Evolutionary conservation across 1,140 invertebrate genomes (phyloP).

Genomic region (Trichonephila clavipes): DNA sequence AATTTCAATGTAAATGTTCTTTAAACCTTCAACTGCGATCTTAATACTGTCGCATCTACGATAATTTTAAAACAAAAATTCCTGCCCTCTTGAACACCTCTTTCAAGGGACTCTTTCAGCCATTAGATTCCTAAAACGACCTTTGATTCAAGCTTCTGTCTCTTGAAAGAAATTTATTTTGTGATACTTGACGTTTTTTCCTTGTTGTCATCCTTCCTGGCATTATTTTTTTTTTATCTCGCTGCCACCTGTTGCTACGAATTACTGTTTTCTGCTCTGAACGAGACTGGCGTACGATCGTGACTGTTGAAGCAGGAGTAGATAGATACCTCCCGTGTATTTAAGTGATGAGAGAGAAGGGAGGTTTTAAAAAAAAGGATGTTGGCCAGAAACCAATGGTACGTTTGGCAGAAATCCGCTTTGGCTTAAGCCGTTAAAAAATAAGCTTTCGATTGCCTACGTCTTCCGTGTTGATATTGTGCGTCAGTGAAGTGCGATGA

Average conservation of each 20-base stretch:
- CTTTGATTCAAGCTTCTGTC: neutral
- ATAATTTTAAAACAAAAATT: too few species aligned
- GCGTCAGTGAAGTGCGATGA: constrained; percentile 17
- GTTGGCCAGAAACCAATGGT: neutral
- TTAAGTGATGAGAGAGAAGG: neutral
- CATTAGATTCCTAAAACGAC: neutral
- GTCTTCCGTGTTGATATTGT: constrained; percentile 17
- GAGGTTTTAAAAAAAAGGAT: neutral
- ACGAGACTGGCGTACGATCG: neutral
- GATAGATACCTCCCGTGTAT: neutral
- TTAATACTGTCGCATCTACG: too few species aligned
- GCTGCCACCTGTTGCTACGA: neutral
- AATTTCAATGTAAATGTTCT: too few species aligned
- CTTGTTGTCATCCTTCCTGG: neutral
- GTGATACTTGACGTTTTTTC: neutral
- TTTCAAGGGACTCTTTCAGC: neutral
- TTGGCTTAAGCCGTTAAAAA: neutral
- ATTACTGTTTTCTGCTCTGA: neutral
- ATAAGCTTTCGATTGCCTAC: neutral
- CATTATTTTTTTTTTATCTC: neutral
- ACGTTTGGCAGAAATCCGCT: constrained; percentile 23
- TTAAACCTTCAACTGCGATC: too few species aligned
- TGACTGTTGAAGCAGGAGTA: neutral
- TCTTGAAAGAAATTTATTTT: neutral
- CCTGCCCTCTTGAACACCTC: neutral